A percentile compares a stretch with the other conserved stretches of the same genome.
phyloP scores from a whole-genome alignment of 2,797 vertebrate species.

The Tympanoctomys barrerae region DNA sequence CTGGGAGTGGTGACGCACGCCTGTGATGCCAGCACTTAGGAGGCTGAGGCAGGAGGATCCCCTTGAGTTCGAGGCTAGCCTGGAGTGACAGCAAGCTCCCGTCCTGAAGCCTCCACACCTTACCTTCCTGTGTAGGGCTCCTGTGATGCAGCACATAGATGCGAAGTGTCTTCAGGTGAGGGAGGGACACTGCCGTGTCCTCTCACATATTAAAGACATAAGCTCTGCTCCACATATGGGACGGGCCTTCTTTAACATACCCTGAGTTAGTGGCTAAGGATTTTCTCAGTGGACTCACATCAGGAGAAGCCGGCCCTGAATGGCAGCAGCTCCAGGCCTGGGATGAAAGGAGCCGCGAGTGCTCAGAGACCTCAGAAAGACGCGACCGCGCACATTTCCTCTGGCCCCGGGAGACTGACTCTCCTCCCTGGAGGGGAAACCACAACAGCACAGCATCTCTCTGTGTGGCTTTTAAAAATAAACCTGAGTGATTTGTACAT shows the following conservation, averaged over 20 bases:
- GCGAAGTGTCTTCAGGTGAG: neutral
- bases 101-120: neutral
- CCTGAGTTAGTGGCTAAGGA: neutral
- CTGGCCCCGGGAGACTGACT: slow-evolving; percentile 68
- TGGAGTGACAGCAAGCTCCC: accelerated
- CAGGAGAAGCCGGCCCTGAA: slow-evolving; percentile 67
- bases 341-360: slow-evolving; percentile 80
- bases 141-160: neutral
- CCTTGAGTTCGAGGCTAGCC: neutral
- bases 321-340: slow-evolving; percentile 77
- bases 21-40: neutral
- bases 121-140: neutral
- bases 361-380: slow-evolving; percentile 46
- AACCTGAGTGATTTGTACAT: slow-evolving; percentile 72
- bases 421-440: slow-evolving; percentile 50
- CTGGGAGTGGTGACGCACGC: neutral
- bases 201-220: slow-evolving; percentile 15
- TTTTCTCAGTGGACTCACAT: slow-evolving; percentile 37
- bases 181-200: neutral
- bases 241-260: neutral
- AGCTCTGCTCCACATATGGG: slow-evolving; percentile 9
- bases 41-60: neutral
- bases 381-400: slow-evolving; percentile 73
- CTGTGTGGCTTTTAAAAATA: slow-evolving; percentile 79
- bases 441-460: slow-evolving; percentile 72